A percentile compares a stretch with the other conserved stretches of the same genome.
Evolutionary conservation across 1,140 invertebrate species (phyloP).

Genomic region (Teleogryllus occipitalis): DNA sequence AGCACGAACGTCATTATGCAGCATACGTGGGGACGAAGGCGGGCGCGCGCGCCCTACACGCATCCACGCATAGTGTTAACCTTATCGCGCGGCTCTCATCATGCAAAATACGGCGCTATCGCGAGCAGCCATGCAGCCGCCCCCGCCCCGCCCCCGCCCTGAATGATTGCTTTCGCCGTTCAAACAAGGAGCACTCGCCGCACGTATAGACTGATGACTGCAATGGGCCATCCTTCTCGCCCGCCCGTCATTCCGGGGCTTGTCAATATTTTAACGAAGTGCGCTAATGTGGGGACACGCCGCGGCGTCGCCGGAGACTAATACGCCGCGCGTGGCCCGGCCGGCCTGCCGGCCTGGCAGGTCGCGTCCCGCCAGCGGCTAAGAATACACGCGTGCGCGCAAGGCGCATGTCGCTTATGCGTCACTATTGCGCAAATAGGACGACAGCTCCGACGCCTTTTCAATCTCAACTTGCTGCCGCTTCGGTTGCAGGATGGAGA

Average conservation of each 20-base stretch:
- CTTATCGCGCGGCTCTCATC: background rate
- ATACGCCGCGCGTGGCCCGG: background rate
- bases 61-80: slow-evolving; percentile 8
- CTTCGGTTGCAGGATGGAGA: too few species aligned
- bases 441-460: too few species aligned
- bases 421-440: too few species aligned
- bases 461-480: too few species aligned
- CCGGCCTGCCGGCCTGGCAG: background rate
- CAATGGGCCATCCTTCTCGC: background rate
- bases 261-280: background rate
- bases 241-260: background rate
- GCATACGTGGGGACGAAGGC: slow-evolving; percentile 4
- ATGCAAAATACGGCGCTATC: slow-evolving; percentile 6
- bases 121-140: background rate
- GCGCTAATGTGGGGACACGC: background rate
- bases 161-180: background rate
- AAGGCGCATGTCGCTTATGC: too few species aligned
- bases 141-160: background rate
- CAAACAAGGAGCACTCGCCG: background rate
- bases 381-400: background rate
- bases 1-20: slow-evolving; percentile 16
- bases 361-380: background rate
- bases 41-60: background rate
- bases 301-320: background rate
- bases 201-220: background rate